Evolutionary conservation across 2,888 invertebrate genomes (phyloP).

Genomic region (Lysandra coridon): DNA sequence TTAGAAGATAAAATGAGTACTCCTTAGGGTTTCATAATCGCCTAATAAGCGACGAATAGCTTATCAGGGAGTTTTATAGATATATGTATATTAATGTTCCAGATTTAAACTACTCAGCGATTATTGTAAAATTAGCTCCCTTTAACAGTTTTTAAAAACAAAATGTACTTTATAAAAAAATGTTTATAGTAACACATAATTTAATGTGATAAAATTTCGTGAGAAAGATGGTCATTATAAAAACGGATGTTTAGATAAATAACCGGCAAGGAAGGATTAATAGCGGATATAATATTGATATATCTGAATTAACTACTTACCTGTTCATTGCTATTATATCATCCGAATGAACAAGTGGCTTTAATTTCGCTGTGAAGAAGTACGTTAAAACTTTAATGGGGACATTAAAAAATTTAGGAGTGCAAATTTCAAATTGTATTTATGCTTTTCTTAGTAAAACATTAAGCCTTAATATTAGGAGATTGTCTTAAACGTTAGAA

Average conservation of each 20-base stretch:
- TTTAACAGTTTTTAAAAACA: too few relatives aligned
- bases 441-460: too few relatives aligned
- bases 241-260: background rate
- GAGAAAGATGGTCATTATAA: constrained; percentile 20
- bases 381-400: background rate
- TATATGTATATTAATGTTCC: too few relatives aligned
- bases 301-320: background rate
- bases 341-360: background rate
- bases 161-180: background rate
- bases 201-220: background rate
- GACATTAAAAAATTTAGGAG: too few relatives aligned
- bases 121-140: too few relatives aligned
- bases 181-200: background rate
- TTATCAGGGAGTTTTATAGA: too few relatives aligned
- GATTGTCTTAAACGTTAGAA: too few relatives aligned
- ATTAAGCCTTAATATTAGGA: too few relatives aligned
- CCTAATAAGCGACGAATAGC: too few relatives aligned
- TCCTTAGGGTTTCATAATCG: too few relatives aligned
- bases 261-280: constrained; percentile 1
- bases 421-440: background rate
- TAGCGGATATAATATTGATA: constrained; percentile 16
- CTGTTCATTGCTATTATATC: background rate
- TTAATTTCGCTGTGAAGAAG: background rate
- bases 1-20: too few relatives aligned
- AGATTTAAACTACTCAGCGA: too few relatives aligned